These are phyloP conservation scores for Ictidomys tridecemlineatus DNA, from an alignment of 2,113 vertebrate species.

Conservation along the genomic window DNA sequence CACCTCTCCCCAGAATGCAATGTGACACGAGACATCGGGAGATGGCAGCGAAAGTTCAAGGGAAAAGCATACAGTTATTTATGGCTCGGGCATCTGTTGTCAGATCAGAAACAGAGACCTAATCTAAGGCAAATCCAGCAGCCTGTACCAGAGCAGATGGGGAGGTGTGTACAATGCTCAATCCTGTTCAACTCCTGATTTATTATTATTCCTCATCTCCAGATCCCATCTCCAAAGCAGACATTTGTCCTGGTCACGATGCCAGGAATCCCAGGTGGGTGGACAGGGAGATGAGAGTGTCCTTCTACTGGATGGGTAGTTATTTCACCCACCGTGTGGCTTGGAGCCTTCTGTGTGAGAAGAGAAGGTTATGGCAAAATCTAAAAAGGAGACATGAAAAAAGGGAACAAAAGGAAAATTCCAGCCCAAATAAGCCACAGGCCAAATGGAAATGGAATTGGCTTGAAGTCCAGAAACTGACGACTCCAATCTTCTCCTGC, in stretches of 20 bases:
- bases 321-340: conserved; percentile 1
- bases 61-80: conserved; percentile 83
- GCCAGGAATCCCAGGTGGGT: conserved; percentile 60
- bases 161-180: conserved; percentile 81
- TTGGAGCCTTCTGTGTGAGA: conserved; percentile 35
- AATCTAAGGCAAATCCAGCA: conserved; percentile 80
- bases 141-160: conserved; percentile 82
- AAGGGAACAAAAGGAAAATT: conserved; percentile 25
- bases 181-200: conserved; percentile 68
- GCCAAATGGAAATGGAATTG: not conserved
- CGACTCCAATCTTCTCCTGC: not conserved
- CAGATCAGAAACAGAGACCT: conserved; percentile 83
- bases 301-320: conserved; percentile 24
- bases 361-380: conserved; percentile 43
- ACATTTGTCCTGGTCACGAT: conserved; percentile 65
- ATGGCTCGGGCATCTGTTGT: conserved; percentile 83
- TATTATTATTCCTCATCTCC: conserved; percentile 75
- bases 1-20: conserved; percentile 76
- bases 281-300: not conserved
- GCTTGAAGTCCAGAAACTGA: not conserved
- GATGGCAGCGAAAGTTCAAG: conserved; percentile 83
- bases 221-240: conserved; percentile 72
- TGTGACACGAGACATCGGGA: conserved; percentile 80
- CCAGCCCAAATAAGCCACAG: not conserved
- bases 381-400: not conserved